Base-by-base conservation (phyloP, 2,113 vertebrate species). In the Misgurnus anguillicaudatus region DNA sequence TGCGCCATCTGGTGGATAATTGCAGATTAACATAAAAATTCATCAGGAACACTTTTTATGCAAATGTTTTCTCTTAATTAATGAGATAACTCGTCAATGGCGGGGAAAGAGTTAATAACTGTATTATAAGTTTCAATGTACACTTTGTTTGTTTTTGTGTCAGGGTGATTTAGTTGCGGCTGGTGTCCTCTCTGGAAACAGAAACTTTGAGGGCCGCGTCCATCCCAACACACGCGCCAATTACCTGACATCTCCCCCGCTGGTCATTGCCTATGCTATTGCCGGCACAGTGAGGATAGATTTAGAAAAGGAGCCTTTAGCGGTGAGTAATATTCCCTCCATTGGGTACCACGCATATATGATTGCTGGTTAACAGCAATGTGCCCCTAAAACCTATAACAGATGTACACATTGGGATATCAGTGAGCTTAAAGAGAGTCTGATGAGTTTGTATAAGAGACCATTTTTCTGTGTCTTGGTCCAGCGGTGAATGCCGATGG, bases 141-240 rank as follows among this genome's bases (percentile, higher is more conserved):
- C 24, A 31, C 24, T 42, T 2, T 39, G 7, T 55, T 31, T 74
- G 4, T 70, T 9, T 71, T 5, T 69, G 38, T 65, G 38, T 74
- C 87, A 99, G 97, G 95, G 95, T 70, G 95, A 99, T 81, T 93
- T 99, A 0, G 94, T 99, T 0, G 96, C 95, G 0, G 95, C 95
- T 10, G 97, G 98, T 0, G 86, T 99, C 6, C 88, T 99, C 0
- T 99, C 97, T 76, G 98, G 98, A 14, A 99, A 99, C 81, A 93
- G 98, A 84, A 99, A 99, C 89, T 99, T 99, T 6, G 98, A 99
- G 89, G 98, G 97, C 0, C 94, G 98, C 48, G 96, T 99, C 45
- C 98, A 99, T 83, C 98, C 97, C 77, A 96, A 97, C 83, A 99
- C 97, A 9, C 94, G 97, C 57, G 97, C 97, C 55, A 99, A 99